Percentiles rank a stretch among this genome's conserved stretches.
phyloP scores from a whole-genome alignment of 2,797 vertebrate species.

The Scleropages formosus region DNA sequence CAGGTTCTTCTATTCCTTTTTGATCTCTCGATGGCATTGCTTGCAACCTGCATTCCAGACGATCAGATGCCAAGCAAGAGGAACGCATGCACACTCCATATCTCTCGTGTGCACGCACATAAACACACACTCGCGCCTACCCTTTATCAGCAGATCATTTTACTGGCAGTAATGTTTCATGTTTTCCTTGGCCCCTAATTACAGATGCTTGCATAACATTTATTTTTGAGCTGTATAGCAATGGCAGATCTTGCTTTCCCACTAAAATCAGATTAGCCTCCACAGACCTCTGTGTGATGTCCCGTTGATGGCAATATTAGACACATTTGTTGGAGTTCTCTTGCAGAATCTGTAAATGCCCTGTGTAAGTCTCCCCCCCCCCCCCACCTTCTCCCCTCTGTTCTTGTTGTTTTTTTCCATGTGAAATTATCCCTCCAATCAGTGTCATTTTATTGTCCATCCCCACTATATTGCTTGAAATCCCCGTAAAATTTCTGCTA shows the following conservation, averaged over 20 bases:
- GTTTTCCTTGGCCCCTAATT: background rate
- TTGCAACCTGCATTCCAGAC: constrained; percentile 55
- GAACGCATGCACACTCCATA: constrained; percentile 49
- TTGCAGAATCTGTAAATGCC: background rate
- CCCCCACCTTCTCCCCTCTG: too few relatives aligned
- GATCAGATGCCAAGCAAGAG: constrained; percentile 47
- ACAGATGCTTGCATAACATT: too few relatives aligned
- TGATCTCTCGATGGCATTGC: constrained; percentile 47
- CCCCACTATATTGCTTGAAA: too few relatives aligned
- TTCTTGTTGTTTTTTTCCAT: too few relatives aligned
- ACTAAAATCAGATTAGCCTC: background rate
- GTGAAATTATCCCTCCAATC: too few relatives aligned
- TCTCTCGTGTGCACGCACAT: background rate
- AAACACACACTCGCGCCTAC: background rate
- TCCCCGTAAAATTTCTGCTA: too few relatives aligned
- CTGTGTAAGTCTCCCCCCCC: too few relatives aligned
- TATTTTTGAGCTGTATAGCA: background rate
- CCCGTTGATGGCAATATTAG: too few relatives aligned
- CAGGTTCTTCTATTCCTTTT: background rate
- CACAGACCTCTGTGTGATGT: too few relatives aligned
- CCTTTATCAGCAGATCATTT: background rate
- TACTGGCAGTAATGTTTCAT: background rate
- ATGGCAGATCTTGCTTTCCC: background rate
- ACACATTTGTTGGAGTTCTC: background rate
- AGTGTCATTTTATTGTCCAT: too few relatives aligned